A percentile compares a stretch with the other conserved stretches of the same genome.
phyloP scores from a whole-genome alignment of 2,113 vertebrate genomes.

The Pseudonaja textilis region DNA sequence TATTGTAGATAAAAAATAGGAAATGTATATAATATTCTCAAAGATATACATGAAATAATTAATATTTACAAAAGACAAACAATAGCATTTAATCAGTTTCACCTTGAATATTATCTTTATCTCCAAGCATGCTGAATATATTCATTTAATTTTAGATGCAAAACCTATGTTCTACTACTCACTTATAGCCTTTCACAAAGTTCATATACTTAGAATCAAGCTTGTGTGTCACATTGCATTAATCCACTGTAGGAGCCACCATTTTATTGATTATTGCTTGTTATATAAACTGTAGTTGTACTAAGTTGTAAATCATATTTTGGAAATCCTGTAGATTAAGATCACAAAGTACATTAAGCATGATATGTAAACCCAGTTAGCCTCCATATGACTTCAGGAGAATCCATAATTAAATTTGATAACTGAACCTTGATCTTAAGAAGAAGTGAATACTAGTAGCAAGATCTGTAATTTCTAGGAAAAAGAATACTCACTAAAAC shows the following conservation, averaged over 20 bases:
- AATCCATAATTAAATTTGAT: not conserved
- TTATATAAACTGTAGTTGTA: not conserved
- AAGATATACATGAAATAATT: not conserved
- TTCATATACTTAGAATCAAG: not conserved
- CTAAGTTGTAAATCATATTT: not conserved
- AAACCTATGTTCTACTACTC: not conserved
- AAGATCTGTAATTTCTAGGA: not conserved
- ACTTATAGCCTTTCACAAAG: not conserved
- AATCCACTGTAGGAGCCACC: not conserved
- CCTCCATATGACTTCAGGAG: not conserved
- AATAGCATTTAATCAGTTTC: not conserved
- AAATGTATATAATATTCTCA: not conserved
- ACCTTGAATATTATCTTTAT: not conserved
- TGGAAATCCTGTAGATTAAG: not conserved
- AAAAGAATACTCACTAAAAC: not conserved
- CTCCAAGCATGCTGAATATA: not conserved
- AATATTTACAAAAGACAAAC: not conserved
- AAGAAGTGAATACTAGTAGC: not conserved
- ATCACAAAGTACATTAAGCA: not conserved
- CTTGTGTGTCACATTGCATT: not conserved
- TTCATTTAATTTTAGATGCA: not conserved
- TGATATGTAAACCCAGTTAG: not conserved
- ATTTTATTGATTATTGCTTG: not conserved
- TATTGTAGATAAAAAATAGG: not conserved
- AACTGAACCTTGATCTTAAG: not conserved